phyloP scores from a whole-genome alignment of 1,140 invertebrate species.

The Pinna nobilis region DNA sequence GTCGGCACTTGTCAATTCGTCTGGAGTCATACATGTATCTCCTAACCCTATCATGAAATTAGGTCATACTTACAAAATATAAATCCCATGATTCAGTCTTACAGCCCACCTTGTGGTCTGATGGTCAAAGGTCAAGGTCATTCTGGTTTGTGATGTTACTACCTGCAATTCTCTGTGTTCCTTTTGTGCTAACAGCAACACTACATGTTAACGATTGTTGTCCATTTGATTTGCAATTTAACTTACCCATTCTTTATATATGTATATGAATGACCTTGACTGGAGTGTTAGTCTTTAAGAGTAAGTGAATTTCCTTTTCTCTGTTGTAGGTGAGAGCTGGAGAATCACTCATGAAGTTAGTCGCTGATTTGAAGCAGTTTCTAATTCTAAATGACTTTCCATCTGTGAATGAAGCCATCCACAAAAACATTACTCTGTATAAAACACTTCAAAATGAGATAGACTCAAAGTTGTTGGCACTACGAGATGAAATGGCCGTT shows the following conservation, averaged over 20 bases:
- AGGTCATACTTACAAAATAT: too few species aligned
- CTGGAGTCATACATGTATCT: too few species aligned
- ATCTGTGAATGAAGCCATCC: constrained; percentile 96
- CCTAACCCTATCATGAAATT: too few species aligned
- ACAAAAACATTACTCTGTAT: constrained; percentile 91
- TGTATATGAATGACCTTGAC: not conserved
- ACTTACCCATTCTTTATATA: not conserved
- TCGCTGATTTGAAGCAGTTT: constrained; percentile 97
- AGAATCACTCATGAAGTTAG: constrained; percentile 96
- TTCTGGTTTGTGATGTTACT: too few species aligned
- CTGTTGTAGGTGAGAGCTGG: constrained; percentile 86
- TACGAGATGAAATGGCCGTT: constrained; percentile 95
- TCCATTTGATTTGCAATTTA: not conserved
- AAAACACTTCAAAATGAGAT: constrained; percentile 92
- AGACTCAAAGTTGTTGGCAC: constrained; percentile 93
- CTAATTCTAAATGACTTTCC: constrained; percentile 97
- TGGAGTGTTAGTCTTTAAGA: not conserved
- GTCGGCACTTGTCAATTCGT: too few species aligned
- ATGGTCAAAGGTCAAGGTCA: too few species aligned
- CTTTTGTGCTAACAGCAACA: not conserved
- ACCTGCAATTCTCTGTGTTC: too few species aligned
- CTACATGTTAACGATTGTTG: too few species aligned
- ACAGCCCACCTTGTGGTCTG: too few species aligned
- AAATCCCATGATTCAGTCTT: too few species aligned
- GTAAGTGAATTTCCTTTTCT: not conserved